A percentile compares a stretch with the other conserved stretches of the same genome.
phyloP scores from a whole-genome alignment of 2,113 vertebrate genomes.

The Tetrao urogallus region DNA sequence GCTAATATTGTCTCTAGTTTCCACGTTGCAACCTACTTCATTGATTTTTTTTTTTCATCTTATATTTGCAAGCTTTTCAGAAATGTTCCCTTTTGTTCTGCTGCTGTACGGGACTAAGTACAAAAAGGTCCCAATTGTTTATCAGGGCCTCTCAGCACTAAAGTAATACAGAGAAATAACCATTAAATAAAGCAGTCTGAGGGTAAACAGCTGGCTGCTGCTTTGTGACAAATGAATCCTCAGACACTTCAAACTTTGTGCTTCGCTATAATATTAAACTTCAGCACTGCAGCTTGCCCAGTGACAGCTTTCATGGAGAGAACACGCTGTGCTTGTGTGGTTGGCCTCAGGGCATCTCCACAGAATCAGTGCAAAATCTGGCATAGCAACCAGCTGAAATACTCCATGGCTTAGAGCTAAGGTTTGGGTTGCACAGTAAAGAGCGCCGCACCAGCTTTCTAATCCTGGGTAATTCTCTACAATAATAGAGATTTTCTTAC shows the following conservation, averaged over 20 bases:
- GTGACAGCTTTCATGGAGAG: slow-evolving; percentile 17
- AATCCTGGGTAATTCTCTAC: not conserved
- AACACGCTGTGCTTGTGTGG: slow-evolving; percentile 7
- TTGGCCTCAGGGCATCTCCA: slow-evolving; percentile 42
- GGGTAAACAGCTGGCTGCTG: slow-evolving; percentile 43
- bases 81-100: slow-evolving; percentile 14
- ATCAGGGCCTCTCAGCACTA: not conserved
- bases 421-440: not conserved
- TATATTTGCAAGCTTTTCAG: not conserved
- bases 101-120: slow-evolving; percentile 7
- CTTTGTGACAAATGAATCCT: slow-evolving; percentile 33
- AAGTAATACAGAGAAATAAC: not conserved
- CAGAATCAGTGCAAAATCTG: slow-evolving; percentile 42
- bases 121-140: slow-evolving; percentile 1
- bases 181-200: not conserved
- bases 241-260: not conserved
- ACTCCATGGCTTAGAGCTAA: slow-evolving; percentile 12
- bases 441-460: not conserved
- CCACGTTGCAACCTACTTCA: not conserved
- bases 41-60: not conserved
- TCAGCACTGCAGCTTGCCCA: slow-evolving; percentile 40
- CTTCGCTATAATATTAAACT: not conserved
- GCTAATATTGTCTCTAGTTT: not conserved
- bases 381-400: slow-evolving; percentile 11
- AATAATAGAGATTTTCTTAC: not conserved